phyloP scores from a whole-genome alignment of 1,140 invertebrate genomes.

The Hylaeus volcanicus region DNA sequence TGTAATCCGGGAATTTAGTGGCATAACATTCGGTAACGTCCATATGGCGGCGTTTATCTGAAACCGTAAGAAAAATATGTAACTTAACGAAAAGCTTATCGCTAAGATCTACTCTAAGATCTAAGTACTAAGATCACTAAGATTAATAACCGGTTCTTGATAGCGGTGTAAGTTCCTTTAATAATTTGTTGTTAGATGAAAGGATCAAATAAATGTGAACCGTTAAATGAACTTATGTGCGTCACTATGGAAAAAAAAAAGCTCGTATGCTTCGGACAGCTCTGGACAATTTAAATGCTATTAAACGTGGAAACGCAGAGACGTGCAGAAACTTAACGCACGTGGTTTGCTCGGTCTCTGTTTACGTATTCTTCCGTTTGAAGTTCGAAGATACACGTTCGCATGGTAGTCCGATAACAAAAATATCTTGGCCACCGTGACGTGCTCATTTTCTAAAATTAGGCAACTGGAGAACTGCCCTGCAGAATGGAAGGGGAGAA shows the following conservation, averaged over 20 bases:
- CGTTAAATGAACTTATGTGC: no score
- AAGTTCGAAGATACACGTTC: not conserved
- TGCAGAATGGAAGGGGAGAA: constrained; percentile 4
- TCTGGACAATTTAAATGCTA: no score
- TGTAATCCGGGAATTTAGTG: constrained; percentile 79
- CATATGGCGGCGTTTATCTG: constrained; percentile 79
- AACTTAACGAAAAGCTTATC: not conserved
- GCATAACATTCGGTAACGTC: constrained; percentile 76
- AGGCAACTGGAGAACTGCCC: constrained; percentile 12
- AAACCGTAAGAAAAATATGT: constrained; percentile 41
- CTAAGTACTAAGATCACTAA: no score
- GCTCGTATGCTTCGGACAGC: no score
- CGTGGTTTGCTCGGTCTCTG: not conserved
- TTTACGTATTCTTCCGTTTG: not conserved
- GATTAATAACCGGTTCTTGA: no score
- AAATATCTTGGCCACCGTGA: constrained; percentile 43
- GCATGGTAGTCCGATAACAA: constrained; percentile 26
- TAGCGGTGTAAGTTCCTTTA: no score
- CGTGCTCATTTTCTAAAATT: constrained; percentile 41
- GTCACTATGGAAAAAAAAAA: no score
- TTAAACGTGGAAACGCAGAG: not conserved
- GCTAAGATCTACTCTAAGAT: no score
- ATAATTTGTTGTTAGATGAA: no score
- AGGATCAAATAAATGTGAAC: no score
- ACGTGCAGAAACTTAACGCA: not conserved